Base-by-base conservation (phyloP, 2,797 vertebrate species). In the Columba guinea region DNA sequence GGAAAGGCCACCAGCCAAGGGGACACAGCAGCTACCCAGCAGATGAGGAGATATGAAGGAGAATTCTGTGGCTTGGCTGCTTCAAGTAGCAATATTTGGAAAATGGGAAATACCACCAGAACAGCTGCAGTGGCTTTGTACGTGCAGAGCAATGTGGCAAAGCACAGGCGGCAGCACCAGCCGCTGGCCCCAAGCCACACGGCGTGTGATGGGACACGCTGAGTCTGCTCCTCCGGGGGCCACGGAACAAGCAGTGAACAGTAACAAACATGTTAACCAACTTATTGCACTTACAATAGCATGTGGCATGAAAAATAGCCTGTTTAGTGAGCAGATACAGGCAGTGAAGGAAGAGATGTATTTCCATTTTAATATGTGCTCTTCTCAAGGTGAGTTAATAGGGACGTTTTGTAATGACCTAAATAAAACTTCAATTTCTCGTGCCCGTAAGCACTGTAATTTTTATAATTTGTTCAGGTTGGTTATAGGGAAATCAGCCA, bases 191-290 rank as follows among this genome's bases (percentile, higher is more conserved):
- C 3, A 1, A 24, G n/a, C 15, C 17, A 26, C 52, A 0, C 2
- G 3, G n/a, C 4, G 0, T 0, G 8, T 2, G 18, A 0, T 4
- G 21, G 2, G 3, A 27, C 20, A 3, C 5, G 39, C 79, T 48
- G 49, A 10, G 10, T 1, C 58, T 30, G 52, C 59, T 58, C 17
- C 27, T 17, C 65, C 2, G 2, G 41, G 53, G 44, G 5, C 30
- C 26, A 4, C 13, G 15, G 22, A 21, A 23, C 80, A 55, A 73
- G 53, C 18, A 19, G 5, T 26, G 32, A 46, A 2, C 69, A 46
- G 5, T 1, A 15, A 44, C 35, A 16, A 70, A 18, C 19, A 21
- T 27, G 84, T 64, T 2, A 28, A 69, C 15, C 63, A 44, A 13
- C 60, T 30, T 23, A 15, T 17, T 69, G 39, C 11, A 24, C 37